phyloP scores from a whole-genome alignment of 2,113 vertebrate species.

The Lophius piscatorius region DNA sequence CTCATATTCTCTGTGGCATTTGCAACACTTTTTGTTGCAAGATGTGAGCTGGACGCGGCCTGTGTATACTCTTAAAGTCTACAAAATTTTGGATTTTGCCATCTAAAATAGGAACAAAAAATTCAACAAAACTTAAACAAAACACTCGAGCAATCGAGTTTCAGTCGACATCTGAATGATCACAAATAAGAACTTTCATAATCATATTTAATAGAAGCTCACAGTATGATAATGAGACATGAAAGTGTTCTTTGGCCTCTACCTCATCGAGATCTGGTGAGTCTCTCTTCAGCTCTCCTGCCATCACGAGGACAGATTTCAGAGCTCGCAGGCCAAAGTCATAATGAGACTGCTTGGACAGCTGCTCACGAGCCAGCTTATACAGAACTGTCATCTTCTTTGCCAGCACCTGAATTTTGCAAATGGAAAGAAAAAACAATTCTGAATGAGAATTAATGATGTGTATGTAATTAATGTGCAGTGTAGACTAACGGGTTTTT shows the following conservation, averaged over 20 bases:
- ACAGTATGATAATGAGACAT: not conserved
- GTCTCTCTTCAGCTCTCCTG: constrained; percentile 93
- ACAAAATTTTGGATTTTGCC: too few relatives aligned
- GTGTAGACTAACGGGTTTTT: not conserved
- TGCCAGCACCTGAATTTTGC: constrained; percentile 84
- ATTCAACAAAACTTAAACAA: not conserved
- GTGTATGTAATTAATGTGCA: not conserved
- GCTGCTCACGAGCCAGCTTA: constrained; percentile 91
- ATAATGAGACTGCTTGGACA: constrained; percentile 97
- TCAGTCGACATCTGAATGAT: not conserved
- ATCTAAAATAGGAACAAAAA: too few relatives aligned
- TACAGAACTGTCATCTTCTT: constrained; percentile 99
- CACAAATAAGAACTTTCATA: not conserved
- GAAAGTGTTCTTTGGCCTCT: constrained; percentile 11
- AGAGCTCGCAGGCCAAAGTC: constrained; percentile 95
- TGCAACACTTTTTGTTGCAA: not conserved
- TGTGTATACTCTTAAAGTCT: too few relatives aligned
- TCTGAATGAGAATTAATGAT: not conserved
- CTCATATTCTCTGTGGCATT: too few relatives aligned
- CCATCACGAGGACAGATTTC: constrained; percentile 96
- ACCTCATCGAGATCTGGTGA: constrained; percentile 92
- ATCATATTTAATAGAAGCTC: not conserved
- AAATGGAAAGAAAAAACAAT: not conserved
- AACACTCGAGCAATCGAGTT: not conserved
- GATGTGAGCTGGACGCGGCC: too few relatives aligned